Evolutionary conservation across 2,113 vertebrate genomes (phyloP).

Genomic region (Cyprinodon tularosa): DNA sequence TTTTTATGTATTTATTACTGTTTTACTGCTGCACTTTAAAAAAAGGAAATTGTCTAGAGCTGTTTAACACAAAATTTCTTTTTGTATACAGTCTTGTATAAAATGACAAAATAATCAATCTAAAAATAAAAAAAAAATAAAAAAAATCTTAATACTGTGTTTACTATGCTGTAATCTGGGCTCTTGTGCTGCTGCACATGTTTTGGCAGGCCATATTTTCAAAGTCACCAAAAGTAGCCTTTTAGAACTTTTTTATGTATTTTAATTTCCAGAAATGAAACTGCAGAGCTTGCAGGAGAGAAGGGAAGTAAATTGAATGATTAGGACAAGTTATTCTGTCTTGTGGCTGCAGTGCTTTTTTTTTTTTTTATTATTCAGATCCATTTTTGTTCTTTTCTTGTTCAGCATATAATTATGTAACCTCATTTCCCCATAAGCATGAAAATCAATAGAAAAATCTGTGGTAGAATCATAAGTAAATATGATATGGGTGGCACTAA

Average conservation of each 20-base stretch:
- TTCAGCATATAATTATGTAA: neutral
- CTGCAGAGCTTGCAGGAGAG: slow-evolving; percentile 10
- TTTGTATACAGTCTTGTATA: too few relatives aligned
- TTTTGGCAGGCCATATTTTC: slow-evolving; percentile 19
- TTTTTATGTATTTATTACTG: too few relatives aligned
- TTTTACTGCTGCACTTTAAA: too few relatives aligned
- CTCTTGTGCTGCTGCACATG: slow-evolving; percentile 13
- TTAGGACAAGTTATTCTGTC: slow-evolving; percentile 13
- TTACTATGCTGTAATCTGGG: neutral
- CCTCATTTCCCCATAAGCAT: neutral
- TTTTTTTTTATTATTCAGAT: neutral
- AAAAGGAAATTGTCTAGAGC: too few relatives aligned
- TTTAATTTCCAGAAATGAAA: slow-evolving; percentile 34
- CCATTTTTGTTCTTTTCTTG: neutral
- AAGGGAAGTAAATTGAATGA: slow-evolving; percentile 17
- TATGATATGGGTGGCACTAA: neutral
- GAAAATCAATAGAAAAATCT: neutral
- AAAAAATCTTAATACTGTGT: slow-evolving; percentile 15
- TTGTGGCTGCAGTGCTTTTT: slow-evolving; percentile 1
- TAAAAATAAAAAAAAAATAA: too few relatives aligned
- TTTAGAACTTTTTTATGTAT: slow-evolving; percentile 2
- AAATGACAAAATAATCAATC: too few relatives aligned
- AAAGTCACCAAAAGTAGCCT: slow-evolving; percentile 16
- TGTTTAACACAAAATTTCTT: too few relatives aligned
- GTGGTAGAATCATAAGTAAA: slow-evolving; percentile 8